phyloP scores from a whole-genome alignment of 2,888 invertebrate species.

The Spilosoma lubricipeda region DNA sequence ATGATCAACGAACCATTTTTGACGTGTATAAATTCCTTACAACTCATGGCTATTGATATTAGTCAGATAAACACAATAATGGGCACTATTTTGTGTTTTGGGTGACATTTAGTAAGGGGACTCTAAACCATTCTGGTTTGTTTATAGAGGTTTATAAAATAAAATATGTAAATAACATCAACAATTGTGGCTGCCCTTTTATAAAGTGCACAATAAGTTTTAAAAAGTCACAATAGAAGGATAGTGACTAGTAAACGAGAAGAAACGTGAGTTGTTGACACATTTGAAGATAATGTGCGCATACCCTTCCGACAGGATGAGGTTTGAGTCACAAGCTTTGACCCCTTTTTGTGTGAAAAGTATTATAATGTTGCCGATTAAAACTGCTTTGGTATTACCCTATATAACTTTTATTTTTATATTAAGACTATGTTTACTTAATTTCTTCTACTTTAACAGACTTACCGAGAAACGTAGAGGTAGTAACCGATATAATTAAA shows the following conservation, averaged over 20 bases:
- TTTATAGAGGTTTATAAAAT: background rate
- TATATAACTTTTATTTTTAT: background rate
- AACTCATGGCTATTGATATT: background rate
- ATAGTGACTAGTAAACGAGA: conserved; percentile 74
- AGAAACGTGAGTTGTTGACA: conserved; percentile 82
- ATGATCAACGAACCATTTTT: background rate
- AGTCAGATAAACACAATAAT: background rate
- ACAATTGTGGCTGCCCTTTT: conserved; percentile 43
- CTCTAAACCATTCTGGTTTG: background rate
- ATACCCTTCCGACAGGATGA: conserved; percentile 67
- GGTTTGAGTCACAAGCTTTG: conserved; percentile 49
- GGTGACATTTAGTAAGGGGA: background rate
- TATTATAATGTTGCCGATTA: background rate
- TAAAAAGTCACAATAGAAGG: conserved; percentile 69
- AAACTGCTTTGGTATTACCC: background rate
- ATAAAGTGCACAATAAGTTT: conserved; percentile 63
- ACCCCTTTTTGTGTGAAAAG: background rate
- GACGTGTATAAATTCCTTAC: background rate
- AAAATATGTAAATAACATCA: conserved; percentile 24
- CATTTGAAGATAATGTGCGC: conserved; percentile 85
- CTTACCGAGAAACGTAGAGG: background rate
- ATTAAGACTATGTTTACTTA: background rate
- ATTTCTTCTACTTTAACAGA: background rate
- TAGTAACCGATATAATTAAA: background rate
- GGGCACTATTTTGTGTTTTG: background rate